Evolutionary conservation across 2,113 vertebrate species (phyloP).

Genomic region (Daubentonia madagascariensis): DNA sequence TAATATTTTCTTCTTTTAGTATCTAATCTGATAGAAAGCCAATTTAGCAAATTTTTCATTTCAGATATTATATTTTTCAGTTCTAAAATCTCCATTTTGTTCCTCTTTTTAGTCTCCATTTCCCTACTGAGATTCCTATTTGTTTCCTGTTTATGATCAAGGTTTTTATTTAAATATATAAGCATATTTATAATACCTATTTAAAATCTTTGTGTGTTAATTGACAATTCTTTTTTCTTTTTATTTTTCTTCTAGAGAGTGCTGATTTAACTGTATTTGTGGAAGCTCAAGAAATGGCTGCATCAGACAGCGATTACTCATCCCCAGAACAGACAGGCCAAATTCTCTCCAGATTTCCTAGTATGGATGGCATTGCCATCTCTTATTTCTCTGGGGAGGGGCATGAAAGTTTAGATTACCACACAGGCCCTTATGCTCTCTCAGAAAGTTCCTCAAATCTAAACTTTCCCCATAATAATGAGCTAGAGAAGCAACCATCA

Average conservation of each 20-base stretch:
- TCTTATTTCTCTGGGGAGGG: neutral
- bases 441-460: neutral
- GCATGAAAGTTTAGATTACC: neutral
- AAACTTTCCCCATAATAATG: neutral
- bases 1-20: neutral
- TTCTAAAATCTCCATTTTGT: neutral
- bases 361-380: neutral
- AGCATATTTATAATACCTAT: neutral
- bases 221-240: neutral
- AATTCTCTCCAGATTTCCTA: neutral
- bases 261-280: neutral
- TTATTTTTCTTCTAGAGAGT: neutral
- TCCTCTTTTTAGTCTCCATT: neutral
- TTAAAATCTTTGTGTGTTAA: neutral
- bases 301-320: neutral
- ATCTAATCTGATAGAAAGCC: neutral
- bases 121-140: neutral
- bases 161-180: neutral
- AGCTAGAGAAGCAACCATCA: neutral
- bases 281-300: neutral
- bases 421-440: neutral
- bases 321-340: neutral
- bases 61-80: neutral
- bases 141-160: neutral
- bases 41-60: neutral